Percentiles rank a stretch among this genome's conserved stretches.
phyloP scores from a whole-genome alignment of 2,888 invertebrate species.

The Elmis aenea region DNA sequence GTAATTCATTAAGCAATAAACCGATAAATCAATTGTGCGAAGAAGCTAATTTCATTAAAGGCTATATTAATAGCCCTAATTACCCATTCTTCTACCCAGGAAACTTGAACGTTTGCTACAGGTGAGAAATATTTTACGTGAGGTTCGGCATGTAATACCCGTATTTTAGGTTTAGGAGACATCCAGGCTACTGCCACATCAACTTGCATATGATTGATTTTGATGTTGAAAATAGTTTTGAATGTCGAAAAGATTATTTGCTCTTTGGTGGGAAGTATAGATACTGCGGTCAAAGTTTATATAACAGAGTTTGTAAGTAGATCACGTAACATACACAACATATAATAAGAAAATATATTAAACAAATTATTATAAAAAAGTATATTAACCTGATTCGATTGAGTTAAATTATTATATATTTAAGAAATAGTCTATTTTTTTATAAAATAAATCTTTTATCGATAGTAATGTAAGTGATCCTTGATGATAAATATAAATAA shows the following conservation, averaged over 20 bases:
- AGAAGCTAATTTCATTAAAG: slow-evolving; percentile 29
- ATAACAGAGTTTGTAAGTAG: slow-evolving; percentile 42
- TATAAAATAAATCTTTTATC: no score
- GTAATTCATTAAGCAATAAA: slow-evolving; percentile 9
- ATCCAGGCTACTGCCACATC: slow-evolving; percentile 43
- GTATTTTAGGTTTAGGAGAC: slow-evolving; percentile 41
- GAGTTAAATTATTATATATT: no score
- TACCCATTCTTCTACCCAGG: slow-evolving; percentile 47
- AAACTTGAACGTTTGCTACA: slow-evolving; percentile 46
- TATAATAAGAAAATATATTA: no score
- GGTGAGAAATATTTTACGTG: slow-evolving; percentile 34
- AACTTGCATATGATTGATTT: slow-evolving; percentile 46
- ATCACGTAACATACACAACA: not conserved
- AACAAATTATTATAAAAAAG: no score
- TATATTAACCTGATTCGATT: no score
- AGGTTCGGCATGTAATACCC: not conserved
- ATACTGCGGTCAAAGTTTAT: slow-evolving; percentile 45
- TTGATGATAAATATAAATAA: no score
- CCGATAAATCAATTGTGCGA: slow-evolving; percentile 12
- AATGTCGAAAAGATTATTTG: slow-evolving; percentile 47
- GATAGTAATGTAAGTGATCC: no score
- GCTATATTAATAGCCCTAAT: slow-evolving; percentile 45
- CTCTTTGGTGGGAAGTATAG: slow-evolving; percentile 36
- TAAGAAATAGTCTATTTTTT: no score
- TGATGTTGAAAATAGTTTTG: slow-evolving; percentile 42